phyloP scores from a whole-genome alignment of 1,140 invertebrate species.

The Trichoplusia ni region DNA sequence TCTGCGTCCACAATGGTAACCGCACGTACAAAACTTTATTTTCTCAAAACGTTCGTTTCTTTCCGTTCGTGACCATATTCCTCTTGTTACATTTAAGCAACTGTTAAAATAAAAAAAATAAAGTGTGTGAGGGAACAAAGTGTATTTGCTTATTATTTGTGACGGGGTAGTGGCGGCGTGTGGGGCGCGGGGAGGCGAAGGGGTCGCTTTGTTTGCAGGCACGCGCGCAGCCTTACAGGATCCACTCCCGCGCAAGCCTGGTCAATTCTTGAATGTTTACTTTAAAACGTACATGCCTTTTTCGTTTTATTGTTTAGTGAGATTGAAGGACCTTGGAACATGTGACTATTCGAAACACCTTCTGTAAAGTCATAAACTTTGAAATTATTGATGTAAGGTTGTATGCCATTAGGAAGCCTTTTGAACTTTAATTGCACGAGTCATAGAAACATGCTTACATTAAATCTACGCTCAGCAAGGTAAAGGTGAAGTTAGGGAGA shows the following conservation, averaged over 20 bases:
- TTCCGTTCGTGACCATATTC: neutral
- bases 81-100: slow-evolving; percentile 23
- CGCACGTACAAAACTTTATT: too few relatives aligned
- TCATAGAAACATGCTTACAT: too few relatives aligned
- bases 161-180: slow-evolving; percentile 36
- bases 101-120: slow-evolving; percentile 48
- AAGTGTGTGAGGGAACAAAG: slow-evolving; percentile 45
- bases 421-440: too few relatives aligned
- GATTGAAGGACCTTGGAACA: slow-evolving; percentile 19
- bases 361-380: neutral
- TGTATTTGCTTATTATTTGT: slow-evolving; percentile 62
- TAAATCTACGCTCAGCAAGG: too few relatives aligned
- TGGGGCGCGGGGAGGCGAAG: slow-evolving; percentile 17
- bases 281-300: slow-evolving; percentile 16
- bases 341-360: slow-evolving; percentile 16
- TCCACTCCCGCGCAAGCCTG: slow-evolving; percentile 35
- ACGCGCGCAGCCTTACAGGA: slow-evolving; percentile 45
- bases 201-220: slow-evolving; percentile 54
- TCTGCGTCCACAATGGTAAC: too few relatives aligned
- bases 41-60: neutral
- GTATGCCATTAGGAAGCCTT: too few relatives aligned
- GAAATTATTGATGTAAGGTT: neutral
- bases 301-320: slow-evolving; percentile 19
- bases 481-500: too few relatives aligned
- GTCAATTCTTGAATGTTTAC: slow-evolving; percentile 46